A percentile compares a stretch with the other conserved stretches of the same genome.
Evolutionary conservation across 2,888 invertebrate species (phyloP).

Genomic region (Neelides folsomi): DNA sequence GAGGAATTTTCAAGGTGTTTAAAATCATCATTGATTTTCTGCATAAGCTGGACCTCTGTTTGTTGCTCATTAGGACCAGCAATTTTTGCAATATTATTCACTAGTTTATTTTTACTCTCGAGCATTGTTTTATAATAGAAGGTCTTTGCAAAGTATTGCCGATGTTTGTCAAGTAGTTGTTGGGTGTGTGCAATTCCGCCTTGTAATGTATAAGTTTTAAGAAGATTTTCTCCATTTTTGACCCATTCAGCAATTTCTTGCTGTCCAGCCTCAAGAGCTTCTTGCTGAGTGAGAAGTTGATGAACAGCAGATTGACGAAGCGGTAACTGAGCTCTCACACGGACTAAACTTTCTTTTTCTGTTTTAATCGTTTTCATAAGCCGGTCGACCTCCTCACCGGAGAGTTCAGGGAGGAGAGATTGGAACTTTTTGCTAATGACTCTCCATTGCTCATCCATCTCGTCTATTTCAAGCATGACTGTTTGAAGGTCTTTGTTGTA

Average conservation of each 20-base stretch:
- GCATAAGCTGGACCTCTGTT: slow-evolving; percentile 52
- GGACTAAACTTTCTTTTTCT: slow-evolving; percentile 75
- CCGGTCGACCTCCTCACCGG: slow-evolving; percentile 76
- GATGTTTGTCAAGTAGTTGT: slow-evolving; percentile 60
- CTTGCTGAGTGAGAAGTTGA: slow-evolving; percentile 72
- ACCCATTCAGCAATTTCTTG: slow-evolving; percentile 76
- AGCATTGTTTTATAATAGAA: slow-evolving; percentile 86
- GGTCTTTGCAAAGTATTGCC: slow-evolving; percentile 67
- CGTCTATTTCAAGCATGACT: slow-evolving; percentile 66
- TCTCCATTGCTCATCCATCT: slow-evolving; percentile 78
- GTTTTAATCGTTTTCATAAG: slow-evolving; percentile 78
- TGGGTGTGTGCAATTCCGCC: slow-evolving; percentile 59
- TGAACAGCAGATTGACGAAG: slow-evolving; percentile 67
- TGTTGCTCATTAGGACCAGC: slow-evolving; percentile 61
- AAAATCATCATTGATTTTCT: slow-evolving; percentile 70
- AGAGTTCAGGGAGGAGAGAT: slow-evolving; percentile 71
- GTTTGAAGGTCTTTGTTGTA: slow-evolving; percentile 61
- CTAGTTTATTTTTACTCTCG: slow-evolving; percentile 87
- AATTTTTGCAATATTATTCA: slow-evolving; percentile 68
- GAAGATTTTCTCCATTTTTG: slow-evolving; percentile 62
- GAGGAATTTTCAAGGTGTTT: slow-evolving; percentile 60
- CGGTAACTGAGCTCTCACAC: slow-evolving; percentile 68
- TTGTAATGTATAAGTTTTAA: slow-evolving; percentile 47
- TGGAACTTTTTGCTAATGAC: slow-evolving; percentile 83
- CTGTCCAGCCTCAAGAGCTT: slow-evolving; percentile 75